phyloP scores from a whole-genome alignment of 2,888 invertebrate genomes.

The Gandaritis pyraliata region DNA sequence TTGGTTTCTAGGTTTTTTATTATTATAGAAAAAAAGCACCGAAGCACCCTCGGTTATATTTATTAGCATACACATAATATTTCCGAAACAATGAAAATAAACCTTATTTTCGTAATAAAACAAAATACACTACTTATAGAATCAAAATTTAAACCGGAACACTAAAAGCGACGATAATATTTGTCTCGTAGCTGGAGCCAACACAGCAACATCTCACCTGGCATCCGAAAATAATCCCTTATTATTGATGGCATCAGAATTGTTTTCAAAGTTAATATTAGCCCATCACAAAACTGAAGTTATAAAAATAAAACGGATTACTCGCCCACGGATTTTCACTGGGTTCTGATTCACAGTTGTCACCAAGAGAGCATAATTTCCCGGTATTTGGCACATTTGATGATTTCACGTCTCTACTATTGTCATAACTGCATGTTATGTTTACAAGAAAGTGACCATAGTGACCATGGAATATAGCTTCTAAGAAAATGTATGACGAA shows the following conservation, averaged over 20 bases:
- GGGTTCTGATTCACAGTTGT: conserved; percentile 62
- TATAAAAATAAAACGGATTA: conserved; percentile 69
- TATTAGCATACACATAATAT: too few relatives aligned
- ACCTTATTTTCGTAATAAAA: too few relatives aligned
- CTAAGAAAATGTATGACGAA: conserved; percentile 14
- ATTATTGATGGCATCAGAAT: conserved; percentile 25
- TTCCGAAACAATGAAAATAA: too few relatives aligned
- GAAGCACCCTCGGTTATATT: too few relatives aligned
- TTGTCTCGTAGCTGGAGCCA: conserved; percentile 2
- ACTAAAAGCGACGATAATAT: conserved; percentile 10
- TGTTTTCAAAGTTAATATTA: conserved; percentile 56
- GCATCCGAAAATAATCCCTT: conserved; percentile 15
- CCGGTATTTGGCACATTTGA: conserved; percentile 55
- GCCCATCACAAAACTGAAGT: conserved; percentile 50
- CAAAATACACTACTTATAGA: too few relatives aligned
- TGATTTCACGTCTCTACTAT: conserved; percentile 36
- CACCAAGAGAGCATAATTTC: conserved; percentile 57
- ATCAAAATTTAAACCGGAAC: neutral
- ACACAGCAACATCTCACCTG: conserved; percentile 3
- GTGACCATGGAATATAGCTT: conserved; percentile 1
- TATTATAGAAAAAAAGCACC: too few relatives aligned
- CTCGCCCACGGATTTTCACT: conserved; percentile 63
- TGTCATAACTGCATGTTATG: conserved; percentile 11
- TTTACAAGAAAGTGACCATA: neutral
- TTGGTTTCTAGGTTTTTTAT: too few relatives aligned